phyloP scores from a whole-genome alignment of 1,140 invertebrate genomes.

The Atta cephalotes region DNA sequence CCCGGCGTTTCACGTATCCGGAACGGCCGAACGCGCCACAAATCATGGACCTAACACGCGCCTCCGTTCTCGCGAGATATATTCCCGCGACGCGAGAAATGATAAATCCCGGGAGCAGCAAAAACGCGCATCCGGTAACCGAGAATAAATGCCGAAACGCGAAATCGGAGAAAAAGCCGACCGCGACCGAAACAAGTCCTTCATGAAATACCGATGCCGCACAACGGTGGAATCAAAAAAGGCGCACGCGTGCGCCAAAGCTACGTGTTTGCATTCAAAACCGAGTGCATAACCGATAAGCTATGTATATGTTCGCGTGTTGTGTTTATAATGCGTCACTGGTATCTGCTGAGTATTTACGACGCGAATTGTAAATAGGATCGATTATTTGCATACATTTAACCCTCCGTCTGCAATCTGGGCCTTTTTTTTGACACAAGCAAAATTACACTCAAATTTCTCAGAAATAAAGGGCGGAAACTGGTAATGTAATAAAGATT shows the following conservation, averaged over 20 bases:
- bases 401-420: background rate
- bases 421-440: too few species aligned
- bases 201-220: constrained; percentile 63
- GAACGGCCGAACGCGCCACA: constrained; percentile 39
- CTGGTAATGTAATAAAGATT: too few species aligned
- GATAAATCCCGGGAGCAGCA: constrained; percentile 53
- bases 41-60: constrained; percentile 56
- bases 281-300: constrained; percentile 54
- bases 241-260: constrained; percentile 40
- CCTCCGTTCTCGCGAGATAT: constrained; percentile 48
- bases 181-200: constrained; percentile 57
- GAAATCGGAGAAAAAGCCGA: constrained; percentile 59
- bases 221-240: constrained; percentile 51
- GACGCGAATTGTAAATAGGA: constrained; percentile 25
- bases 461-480: too few species aligned
- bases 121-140: constrained; percentile 61
- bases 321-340: constrained; percentile 24
- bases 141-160: constrained; percentile 63
- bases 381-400: constrained; percentile 13
- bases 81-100: constrained; percentile 60
- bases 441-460: too few species aligned
- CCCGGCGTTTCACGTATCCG: constrained; percentile 34
- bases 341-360: background rate
- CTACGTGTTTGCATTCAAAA: constrained; percentile 52
- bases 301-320: constrained; percentile 17